These are phyloP conservation scores for Pogonus chalceus DNA, from an alignment of 1,140 invertebrate genomes.

Conservation along the genomic window DNA sequence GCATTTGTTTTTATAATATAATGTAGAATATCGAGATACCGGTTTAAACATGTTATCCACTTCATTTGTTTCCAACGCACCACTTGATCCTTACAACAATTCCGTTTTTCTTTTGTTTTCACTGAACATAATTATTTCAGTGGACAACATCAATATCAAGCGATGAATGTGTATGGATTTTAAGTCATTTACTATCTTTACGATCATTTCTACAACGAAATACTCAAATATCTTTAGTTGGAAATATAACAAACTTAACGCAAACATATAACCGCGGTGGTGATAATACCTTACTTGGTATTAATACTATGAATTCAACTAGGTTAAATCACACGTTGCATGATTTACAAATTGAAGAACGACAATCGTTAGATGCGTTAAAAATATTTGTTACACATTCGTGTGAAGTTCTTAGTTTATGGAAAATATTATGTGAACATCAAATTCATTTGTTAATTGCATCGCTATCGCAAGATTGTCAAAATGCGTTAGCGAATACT, in stretches of 20 bases:
- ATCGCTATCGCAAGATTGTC: conserved; percentile 48
- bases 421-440: conserved; percentile 88
- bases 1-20: no score
- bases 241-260: conserved; percentile 8
- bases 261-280: neutral
- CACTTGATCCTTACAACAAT: no score
- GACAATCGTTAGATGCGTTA: conserved; percentile 67
- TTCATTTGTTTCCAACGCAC: no score
- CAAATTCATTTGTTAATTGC: conserved; percentile 77
- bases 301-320: conserved; percentile 15
- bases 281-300: neutral
- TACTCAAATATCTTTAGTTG: conserved; percentile 35
- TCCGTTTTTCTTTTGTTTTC: conserved; percentile 18
- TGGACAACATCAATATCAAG: conserved; percentile 41
- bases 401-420: conserved; percentile 85
- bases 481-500: conserved; percentile 45
- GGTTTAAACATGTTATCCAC: no score
- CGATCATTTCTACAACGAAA: conserved; percentile 55
- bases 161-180: conserved; percentile 46
- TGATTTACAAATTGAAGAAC: conserved; percentile 40
- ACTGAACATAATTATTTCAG: no score
- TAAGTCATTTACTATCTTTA: conserved; percentile 50
- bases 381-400: conserved; percentile 68
- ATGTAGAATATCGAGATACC: no score
- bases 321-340: conserved; percentile 24